A percentile compares a stretch with the other conserved stretches of the same genome.
Conservation (phyloP, 2,113 vertebrate genomes). For the Ellobius talpinus region DNA sequence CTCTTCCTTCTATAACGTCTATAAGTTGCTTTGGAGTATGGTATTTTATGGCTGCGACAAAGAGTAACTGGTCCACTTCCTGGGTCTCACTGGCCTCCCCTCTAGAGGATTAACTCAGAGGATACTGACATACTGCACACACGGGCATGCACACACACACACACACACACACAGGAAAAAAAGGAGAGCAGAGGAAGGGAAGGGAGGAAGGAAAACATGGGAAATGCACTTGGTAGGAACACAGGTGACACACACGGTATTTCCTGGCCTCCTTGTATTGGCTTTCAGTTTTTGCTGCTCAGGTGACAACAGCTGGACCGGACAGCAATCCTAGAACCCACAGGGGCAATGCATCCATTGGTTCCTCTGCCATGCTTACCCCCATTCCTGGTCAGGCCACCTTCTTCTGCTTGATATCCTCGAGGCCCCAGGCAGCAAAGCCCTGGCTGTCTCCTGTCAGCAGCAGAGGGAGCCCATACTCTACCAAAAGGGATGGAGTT, state of each 20-base stretch:
- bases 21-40: background rate
- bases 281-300: background rate
- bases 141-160: fast-evolving
- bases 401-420: background rate
- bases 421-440: background rate
- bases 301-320: too few species aligned
- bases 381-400: background rate
- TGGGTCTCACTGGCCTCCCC: background rate
- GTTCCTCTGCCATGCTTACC: background rate
- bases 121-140: too few species aligned
- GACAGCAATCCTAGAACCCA: background rate
- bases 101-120: too few species aligned
- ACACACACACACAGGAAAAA: background rate
- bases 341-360: background rate
- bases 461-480: constrained; percentile 86
- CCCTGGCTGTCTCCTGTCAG: background rate
- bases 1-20: background rate
- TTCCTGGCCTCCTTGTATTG: background rate
- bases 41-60: too few species aligned
- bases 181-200: too few species aligned
- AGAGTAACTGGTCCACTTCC: too few species aligned
- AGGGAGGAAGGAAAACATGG: fast-evolving
- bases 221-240: too few species aligned
- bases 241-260: background rate
- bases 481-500: background rate